Conservation (phyloP, 2,797 vertebrate species). For the Cossypha niveicapilla region DNA sequence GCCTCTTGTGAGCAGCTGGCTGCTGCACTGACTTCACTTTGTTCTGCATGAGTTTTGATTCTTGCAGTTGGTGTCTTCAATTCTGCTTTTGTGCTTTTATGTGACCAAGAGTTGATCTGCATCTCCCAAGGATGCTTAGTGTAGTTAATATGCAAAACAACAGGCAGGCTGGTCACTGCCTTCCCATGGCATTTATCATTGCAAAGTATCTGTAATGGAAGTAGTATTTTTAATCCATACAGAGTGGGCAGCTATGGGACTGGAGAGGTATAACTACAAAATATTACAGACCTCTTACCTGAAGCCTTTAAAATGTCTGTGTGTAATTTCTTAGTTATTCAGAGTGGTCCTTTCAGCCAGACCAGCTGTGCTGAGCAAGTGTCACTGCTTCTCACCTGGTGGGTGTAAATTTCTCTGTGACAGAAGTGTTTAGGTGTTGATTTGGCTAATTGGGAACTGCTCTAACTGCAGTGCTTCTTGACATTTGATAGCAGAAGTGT, state of each 20-base stretch:
- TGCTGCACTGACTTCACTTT: not conserved
- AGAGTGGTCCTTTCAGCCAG: not conserved
- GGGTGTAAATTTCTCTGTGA: not conserved
- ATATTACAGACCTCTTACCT: not conserved
- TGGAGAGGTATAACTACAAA: not conserved
- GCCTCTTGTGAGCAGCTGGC: not conserved
- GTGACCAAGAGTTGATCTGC: not conserved
- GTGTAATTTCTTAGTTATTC: not conserved
- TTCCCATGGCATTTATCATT: not conserved
- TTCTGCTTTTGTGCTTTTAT: not conserved
- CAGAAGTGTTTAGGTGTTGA: not conserved
- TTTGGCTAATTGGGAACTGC: not conserved
- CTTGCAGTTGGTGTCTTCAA: rapidly evolving
- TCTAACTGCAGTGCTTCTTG: not conserved
- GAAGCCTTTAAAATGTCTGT: not conserved
- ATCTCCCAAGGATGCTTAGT: not conserved
- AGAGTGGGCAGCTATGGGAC: not conserved
- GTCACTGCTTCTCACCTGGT: not conserved
- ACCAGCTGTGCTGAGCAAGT: not conserved
- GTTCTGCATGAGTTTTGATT: not conserved
- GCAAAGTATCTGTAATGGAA: not conserved
- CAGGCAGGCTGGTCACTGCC: not conserved
- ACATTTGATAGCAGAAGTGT: not conserved
- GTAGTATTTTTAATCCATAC: not conserved
- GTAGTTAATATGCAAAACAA: not conserved